Evolutionary conservation across 2,797 vertebrate species (phyloP), one percentile per base, ranked within the genome.

Genomic region (Anguilla obscura): DNA sequence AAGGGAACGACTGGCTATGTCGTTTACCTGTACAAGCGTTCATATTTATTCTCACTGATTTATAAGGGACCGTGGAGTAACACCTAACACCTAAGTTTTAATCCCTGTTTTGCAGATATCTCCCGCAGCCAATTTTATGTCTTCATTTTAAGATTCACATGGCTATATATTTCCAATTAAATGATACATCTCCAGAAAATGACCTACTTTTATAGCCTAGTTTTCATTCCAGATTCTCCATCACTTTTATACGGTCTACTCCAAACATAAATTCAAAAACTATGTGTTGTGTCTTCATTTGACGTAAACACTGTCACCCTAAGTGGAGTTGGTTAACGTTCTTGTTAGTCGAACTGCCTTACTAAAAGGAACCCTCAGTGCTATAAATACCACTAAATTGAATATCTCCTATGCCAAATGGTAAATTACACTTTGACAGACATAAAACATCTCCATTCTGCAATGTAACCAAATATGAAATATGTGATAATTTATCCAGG

Each of bases 41-140:
- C 0, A 74, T 84, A 40, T 82, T 89, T 88, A 24, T 82, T 60
- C 60, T 86, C 82, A 90, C 58, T 90, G 66, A 91, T 86, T 88
- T 90, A 89, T 85, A 24, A 1, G n/a, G 83, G 54, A 16, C 21
- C 48, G 40, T 71, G 58, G 50, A 86, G 40, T 9, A 4, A 86
- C 84, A 60, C 66, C 85, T 84, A 30, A 45, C 40, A 4, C 40
- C 40, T 74, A 48, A 84, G 40, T 30, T 50, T 71, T 71, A 66
- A 74, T 85, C 18, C 24, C 33, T 48, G 24, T 18, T 80, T 80
- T 63, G 60, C 30, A 58, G 8, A 36, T 21, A 85, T 84, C 21
- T 16, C 36, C 40, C 50, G 79, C 79, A 24, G 79, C 79, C 27
- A 60, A 56, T 18, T 85, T 85, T 21, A 60, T 60, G 56, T 85